Percentiles rank a stretch among this genome's conserved stretches.
These are phyloP conservation scores for Leptinotarsa lineolata DNA, from an alignment of 1,140 invertebrate genomes.

Conservation along the genomic window DNA sequence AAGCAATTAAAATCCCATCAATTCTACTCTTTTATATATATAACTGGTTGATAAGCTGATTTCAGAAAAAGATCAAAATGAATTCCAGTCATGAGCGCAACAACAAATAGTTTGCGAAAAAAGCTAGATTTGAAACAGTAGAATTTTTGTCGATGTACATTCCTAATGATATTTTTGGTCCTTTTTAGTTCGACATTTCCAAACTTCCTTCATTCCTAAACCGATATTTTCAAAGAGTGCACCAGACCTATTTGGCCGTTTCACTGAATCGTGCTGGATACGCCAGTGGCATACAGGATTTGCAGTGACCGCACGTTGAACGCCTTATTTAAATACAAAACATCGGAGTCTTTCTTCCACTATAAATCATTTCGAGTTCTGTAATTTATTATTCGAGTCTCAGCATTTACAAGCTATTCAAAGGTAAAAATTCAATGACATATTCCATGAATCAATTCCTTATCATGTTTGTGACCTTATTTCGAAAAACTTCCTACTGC, in stretches of 20 bases:
- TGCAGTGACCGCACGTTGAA: neutral
- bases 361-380: neutral
- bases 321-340: constrained; percentile 4
- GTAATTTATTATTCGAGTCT: neutral
- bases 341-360: neutral
- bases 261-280: no score
- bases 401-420: neutral
- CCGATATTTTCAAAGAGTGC: no score
- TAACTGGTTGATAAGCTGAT: neutral
- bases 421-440: neutral
- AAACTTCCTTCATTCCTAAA: no score
- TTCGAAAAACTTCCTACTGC: neutral
- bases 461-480: neutral
- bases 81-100: neutral
- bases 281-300: no score
- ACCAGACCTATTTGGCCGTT: no score
- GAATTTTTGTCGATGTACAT: no score
- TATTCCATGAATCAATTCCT: constrained; percentile 8
- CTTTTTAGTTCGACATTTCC: no score
- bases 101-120: no score
- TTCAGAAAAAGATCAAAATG: neutral
- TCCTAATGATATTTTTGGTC: no score
- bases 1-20: neutral
- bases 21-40: neutral
- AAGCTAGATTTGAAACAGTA: no score